phyloP scores from a whole-genome alignment of 2,888 invertebrate species.

The Aporophyla lueneburgensis region DNA sequence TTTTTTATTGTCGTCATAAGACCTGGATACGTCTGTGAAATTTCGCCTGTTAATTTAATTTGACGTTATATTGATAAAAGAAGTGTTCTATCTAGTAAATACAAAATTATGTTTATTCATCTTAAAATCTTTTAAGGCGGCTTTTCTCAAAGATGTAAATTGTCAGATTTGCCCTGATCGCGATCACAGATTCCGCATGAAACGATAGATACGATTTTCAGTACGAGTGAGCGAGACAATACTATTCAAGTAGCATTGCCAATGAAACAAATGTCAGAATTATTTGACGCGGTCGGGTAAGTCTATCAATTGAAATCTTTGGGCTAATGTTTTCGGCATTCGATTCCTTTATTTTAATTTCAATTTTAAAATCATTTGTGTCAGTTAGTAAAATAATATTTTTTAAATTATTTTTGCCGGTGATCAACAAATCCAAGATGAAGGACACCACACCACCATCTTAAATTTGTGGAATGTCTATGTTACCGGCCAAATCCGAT shows the following conservation, averaged over 20 bases:
- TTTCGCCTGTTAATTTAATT: background rate
- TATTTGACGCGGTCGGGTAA: no score
- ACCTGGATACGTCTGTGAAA: background rate
- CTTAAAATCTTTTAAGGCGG: no score
- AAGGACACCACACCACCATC: background rate
- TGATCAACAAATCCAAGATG: background rate
- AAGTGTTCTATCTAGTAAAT: conserved; percentile 39
- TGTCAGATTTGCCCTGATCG: no score
- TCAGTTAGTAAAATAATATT: background rate
- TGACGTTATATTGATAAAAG: background rate
- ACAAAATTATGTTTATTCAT: background rate
- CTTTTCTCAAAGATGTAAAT: background rate
- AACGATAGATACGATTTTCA: background rate
- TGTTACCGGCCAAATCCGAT: no score
- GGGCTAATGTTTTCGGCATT: background rate
- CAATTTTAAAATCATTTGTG: background rate
- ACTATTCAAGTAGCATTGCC: background rate
- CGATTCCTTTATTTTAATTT: background rate
- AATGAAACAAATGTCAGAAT: background rate
- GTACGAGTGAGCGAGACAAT: background rate
- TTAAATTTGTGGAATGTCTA: background rate
- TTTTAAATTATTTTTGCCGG: background rate
- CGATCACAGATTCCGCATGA: no score
- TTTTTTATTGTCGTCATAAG: background rate
- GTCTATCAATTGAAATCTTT: background rate